Evolutionary conservation across 2,113 vertebrate genomes (phyloP), one percentile per base, ranked within the genome.

Genomic region (Oreochromis tanganicae): DNA sequence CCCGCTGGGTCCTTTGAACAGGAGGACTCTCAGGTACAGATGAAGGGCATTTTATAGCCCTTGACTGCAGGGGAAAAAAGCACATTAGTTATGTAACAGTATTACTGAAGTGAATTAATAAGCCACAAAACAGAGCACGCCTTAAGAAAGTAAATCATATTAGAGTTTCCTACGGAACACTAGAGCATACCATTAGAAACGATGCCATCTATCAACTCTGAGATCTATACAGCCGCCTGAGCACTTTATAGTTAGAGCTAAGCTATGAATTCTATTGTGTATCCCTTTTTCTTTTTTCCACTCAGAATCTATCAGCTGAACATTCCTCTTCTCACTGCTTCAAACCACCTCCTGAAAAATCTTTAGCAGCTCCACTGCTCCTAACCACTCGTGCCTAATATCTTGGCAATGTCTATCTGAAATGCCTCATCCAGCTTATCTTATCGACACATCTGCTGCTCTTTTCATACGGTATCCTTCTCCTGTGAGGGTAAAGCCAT

Each of bases 1-100:
- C 94, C 92, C 93, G 94, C 89, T 86, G 87, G 81, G 93, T 96
- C 93, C 91, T 95, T 89, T 82, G 95, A 88, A 94, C 96, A 89
- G 91, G 80, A 88, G 94, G 83, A 89, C 93, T 95, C 93, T 92
- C 90, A 96, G 95, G 95, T 21, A 88, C 80, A 82, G 96, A 80
- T 54, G 89, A 87, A 84, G 89, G 82, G 85, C 95, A 96, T 97
- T 92, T 96, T 90, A 92, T 75, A 79, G 87, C 73, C 92, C 85
- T 93, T 29, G 94, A 91, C 94, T 96, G 90, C 8, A 75, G 68
- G 24, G 81, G 17, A 7, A 81, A 66, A 85, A 43, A 75, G 4
- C 7, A 83, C 16, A 84, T 84, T 55, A 78, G 78, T 87, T 43
- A 84, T 17, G 10, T 82, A 48, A 81, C 9, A 59, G 19, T 27